A percentile compares a stretch with the other conserved stretches of the same genome.
phyloP scores from a whole-genome alignment of 2,888 invertebrate species.

The Leuctra nigra region DNA sequence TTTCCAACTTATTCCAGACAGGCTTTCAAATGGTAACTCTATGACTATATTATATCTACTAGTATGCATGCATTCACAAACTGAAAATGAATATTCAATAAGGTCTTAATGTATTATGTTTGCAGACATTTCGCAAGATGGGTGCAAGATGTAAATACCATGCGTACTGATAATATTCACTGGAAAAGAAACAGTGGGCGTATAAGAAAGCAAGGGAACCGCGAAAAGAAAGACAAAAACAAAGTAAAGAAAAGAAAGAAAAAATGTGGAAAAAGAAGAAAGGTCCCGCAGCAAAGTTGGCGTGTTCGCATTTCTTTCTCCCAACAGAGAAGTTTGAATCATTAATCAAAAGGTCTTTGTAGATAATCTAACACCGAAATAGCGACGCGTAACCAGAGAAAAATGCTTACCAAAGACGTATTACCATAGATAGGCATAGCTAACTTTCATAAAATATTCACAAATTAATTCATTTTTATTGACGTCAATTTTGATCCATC shows the following conservation, averaged over 20 bases:
- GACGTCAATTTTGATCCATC: no score
- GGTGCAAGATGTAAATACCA: no score
- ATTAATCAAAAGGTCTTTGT: slow-evolving; percentile 17
- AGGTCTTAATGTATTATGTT: no score
- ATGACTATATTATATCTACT: no score
- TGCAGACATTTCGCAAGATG: no score
- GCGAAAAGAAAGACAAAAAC: slow-evolving; percentile 5
- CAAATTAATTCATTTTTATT: no score
- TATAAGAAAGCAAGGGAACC: not conserved
- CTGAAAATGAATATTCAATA: no score
- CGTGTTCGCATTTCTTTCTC: slow-evolving; percentile 16
- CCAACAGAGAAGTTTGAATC: slow-evolving; percentile 8
- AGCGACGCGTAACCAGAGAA: not conserved
- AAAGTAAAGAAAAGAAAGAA: slow-evolving; percentile 3
- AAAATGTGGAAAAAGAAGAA: slow-evolving; percentile 9
- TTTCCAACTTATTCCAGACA: no score
- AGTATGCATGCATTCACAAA: no score
- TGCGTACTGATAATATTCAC: no score
- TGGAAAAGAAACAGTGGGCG: not conserved
- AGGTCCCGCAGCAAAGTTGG: slow-evolving; percentile 8
- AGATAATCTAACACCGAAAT: slow-evolving; percentile 3
- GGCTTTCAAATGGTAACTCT: no score
- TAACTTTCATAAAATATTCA: not conserved
- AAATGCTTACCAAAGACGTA: not conserved
- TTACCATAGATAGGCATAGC: not conserved